Base-by-base conservation (phyloP, 2,113 vertebrate genomes). In the Bujurquina vittata region DNA sequence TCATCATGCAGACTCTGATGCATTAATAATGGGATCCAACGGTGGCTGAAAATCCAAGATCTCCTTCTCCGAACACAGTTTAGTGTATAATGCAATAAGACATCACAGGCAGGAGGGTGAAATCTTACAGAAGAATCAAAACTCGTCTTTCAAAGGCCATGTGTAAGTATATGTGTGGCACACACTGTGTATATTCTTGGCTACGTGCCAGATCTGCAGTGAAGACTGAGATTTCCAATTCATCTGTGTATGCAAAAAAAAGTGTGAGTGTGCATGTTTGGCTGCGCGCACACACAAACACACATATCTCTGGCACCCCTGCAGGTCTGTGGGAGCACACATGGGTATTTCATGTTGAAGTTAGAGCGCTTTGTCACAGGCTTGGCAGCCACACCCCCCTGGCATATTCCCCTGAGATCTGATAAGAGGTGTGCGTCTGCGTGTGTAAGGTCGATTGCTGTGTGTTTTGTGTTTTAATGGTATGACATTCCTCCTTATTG, bases 331-430 rank as follows among this genome's bases (percentile, higher is more conserved):
- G 56, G 58, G 83, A 58, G 86, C 85, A 87, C 83, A 92, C 74
- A 62, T 81, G 84, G 87, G 80, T 86, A 81, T 88, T 74, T 61
- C 9, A n/a, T 57, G 73, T 65, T 65, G 79, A 88, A 76, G 88
- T 89, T 87, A 77, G 79, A 84, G 54, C 58, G 89, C 77, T 86
- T 79, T 55, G 87, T 93, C 94, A 93, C 77, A 79, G 74, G 77
- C 83, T 85, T 72, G 69, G 83, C 81, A 87, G 91, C 91, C 93
- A 91, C 94, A 52, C 92, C 91, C 89, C 92, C 74, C 31, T 87
- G 88, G 88, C 86, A 93, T 81, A 80, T 87, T 92, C 91, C 92
- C 86, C 81, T 77, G 87, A 92, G 92, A 91, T 92, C 80, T 81
- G 88, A 86, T 85, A 84, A 73, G 77, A 88, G 60, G 77, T 77